Base-by-base conservation (phyloP, 2,113 vertebrate species). In the Nematolebias whitei region DNA sequence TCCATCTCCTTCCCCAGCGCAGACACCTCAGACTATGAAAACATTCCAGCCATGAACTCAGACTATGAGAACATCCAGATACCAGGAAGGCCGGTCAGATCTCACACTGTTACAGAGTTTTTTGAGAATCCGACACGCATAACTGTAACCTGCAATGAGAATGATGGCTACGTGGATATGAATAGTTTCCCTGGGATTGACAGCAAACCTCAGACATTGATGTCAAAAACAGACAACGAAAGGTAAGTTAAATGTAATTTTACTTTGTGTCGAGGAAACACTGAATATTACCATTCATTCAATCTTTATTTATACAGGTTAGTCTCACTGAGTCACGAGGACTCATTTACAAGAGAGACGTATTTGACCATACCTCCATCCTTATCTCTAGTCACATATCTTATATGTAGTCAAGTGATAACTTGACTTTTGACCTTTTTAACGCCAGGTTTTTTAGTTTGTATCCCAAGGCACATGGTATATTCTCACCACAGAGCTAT, bases 41-140 rank as follows among this genome's bases (percentile, higher is more conserved):
- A 98, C 76, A 97, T 99, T 64, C 97, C 97, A 23, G 96, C 95
- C 47, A 92, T 97, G 93, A 98, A 76, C 84, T 96, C 96, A 0
- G 97, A 99, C 86, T 99, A 99, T 51, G 98, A 99, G 80, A 99
- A 99, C 70, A 95, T 99, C 72, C 98, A 97, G 79, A 96, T 98
- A 69, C 95, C 95, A 29, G 91, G 90, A 66, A 93, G 96, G 76
- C 93, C 95, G 0, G 88, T 86, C 1, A 92, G 95, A 78, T 90
- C 95, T 1, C 94, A 95, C 83, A 96, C 96, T 0, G 95, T 98
- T 71, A 96, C 96, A 0, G 96, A 96, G 82, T 96, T 99, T 84
- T 99, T 98, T 79, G 97, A 98, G 63, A 95, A 97, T 76, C 93
- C 94, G 62, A 94, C 92, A 80, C 90, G 95, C 66, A 91, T 90